Percentiles rank a stretch among this genome's conserved stretches.
Conservation (phyloP, 2,113 vertebrate genomes). For the Catharus fuscescens region DNA sequence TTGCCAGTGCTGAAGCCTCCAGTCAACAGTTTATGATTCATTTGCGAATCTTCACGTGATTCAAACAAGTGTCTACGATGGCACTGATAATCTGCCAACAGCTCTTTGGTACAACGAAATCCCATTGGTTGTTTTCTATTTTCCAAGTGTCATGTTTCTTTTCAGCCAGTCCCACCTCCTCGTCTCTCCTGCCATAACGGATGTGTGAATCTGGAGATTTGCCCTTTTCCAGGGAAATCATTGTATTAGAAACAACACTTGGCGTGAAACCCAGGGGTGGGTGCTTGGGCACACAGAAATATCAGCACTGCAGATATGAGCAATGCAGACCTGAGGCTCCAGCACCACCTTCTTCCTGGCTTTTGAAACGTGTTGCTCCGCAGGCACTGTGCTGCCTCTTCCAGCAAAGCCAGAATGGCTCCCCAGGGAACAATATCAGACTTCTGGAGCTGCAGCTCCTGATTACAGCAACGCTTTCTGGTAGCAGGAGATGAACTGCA, state of each 20-base stretch:
- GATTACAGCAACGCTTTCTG: fast-evolving
- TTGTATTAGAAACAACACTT: not conserved
- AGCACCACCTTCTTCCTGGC: not conserved
- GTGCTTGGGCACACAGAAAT: not conserved
- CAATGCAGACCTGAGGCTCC: not conserved
- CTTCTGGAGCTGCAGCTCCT: not conserved
- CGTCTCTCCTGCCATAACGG: fast-evolving
- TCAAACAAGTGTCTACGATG: not conserved
- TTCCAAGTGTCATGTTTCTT: not conserved
- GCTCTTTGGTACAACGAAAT: not conserved
- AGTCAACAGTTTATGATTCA: not conserved
- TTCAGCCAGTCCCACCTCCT: not conserved
- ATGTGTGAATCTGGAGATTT: not conserved
- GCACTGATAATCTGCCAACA: not conserved
- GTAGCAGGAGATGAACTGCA: not conserved
- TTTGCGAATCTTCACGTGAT: not conserved
- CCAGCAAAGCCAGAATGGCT: not conserved
- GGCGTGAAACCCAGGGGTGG: not conserved
- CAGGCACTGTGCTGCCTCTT: not conserved
- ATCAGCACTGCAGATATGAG: not conserved
- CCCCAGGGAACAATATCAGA: not conserved
- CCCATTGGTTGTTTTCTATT: fast-evolving
- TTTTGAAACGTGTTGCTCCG: fast-evolving
- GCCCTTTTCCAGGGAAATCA: not conserved
- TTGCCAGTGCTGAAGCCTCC: not conserved